These are phyloP conservation scores for Yponomeuta evonymella DNA, from an alignment of 2,888 invertebrate genomes.

Conservation along the genomic window DNA sequence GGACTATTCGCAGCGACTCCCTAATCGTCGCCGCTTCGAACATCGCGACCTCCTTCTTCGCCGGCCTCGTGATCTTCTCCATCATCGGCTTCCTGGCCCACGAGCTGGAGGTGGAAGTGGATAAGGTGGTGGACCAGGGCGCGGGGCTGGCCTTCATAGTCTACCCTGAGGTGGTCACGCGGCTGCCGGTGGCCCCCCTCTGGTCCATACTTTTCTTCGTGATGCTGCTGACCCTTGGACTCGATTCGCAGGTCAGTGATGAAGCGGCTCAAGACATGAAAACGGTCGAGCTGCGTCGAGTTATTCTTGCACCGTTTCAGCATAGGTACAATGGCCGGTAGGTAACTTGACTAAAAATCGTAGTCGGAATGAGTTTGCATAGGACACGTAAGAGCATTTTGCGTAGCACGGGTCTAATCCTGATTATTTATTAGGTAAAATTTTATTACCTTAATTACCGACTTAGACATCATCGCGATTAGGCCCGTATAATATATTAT, in stretches of 20 bases:
- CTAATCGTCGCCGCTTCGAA: conserved; percentile 86
- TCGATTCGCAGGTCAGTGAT: conserved; percentile 79
- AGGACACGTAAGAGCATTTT: no score
- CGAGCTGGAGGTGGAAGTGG: conserved; percentile 78
- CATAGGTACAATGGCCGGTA: neutral
- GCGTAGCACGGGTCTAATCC: no score
- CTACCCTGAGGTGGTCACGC: conserved; percentile 89
- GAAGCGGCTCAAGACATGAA: neutral
- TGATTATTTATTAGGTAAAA: no score
- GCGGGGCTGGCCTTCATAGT: conserved; percentile 89
- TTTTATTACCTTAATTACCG: no score
- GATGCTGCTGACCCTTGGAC: conserved; percentile 84
- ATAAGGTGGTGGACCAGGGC: conserved; percentile 78
- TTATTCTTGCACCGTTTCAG: no score
- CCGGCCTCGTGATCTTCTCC: conserved; percentile 87
- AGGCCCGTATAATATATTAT: no score
- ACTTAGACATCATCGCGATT: no score
- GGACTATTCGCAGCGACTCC: conserved; percentile 76
- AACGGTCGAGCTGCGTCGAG: neutral
- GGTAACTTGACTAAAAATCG: neutral
- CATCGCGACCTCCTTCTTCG: conserved; percentile 86
- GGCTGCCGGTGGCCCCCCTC: conserved; percentile 85
- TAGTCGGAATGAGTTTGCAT: neutral
- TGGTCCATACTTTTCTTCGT: conserved; percentile 90
- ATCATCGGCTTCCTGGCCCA: conserved; percentile 89